Evolutionary conservation across 2,113 vertebrate genomes (phyloP).

Genomic region (Kobus ellipsiprymnus): DNA sequence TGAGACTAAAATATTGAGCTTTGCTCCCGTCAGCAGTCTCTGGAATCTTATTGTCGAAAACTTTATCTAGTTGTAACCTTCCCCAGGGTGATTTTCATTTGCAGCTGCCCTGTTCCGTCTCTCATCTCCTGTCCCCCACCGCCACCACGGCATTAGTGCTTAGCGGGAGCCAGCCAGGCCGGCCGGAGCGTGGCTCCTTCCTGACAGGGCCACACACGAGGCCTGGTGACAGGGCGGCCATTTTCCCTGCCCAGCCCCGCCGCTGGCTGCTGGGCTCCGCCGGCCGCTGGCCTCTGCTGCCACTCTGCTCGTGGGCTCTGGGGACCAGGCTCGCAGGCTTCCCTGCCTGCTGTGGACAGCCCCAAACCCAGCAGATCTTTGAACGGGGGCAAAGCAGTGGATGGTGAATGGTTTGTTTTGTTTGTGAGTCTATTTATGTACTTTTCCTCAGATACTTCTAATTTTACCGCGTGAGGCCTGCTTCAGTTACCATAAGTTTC

Average conservation of each 20-base stretch:
- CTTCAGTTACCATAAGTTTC: background rate
- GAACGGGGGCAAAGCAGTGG: background rate
- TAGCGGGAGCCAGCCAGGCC: slow-evolving; percentile 52
- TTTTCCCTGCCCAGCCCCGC: background rate
- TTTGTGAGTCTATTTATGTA: background rate
- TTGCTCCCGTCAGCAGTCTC: slow-evolving; percentile 88
- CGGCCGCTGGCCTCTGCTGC: background rate
- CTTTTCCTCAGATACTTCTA: background rate
- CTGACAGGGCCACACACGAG: slow-evolving; percentile 40
- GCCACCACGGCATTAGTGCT: slow-evolving; percentile 42
- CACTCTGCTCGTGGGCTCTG: accelerated
- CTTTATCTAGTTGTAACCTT: slow-evolving; percentile 88
- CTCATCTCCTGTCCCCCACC: slow-evolving; percentile 77
- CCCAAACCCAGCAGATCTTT: background rate
- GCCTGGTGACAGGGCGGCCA: slow-evolving; percentile 39
- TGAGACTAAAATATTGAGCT: slow-evolving; percentile 89
- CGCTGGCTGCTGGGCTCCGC: accelerated
- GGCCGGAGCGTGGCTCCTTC: background rate
- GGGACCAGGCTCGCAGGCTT: background rate
- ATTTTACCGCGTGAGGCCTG: background rate
- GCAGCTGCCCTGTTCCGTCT: slow-evolving; percentile 85
- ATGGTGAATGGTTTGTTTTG: background rate
- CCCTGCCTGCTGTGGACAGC: background rate
- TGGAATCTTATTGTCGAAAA: slow-evolving; percentile 88
- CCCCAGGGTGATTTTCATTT: slow-evolving; percentile 85